Percentiles rank a stretch among this genome's conserved stretches.
Evolutionary conservation across 2,888 invertebrate genomes (phyloP).

Genomic region (Eurytoma adleriae): DNA sequence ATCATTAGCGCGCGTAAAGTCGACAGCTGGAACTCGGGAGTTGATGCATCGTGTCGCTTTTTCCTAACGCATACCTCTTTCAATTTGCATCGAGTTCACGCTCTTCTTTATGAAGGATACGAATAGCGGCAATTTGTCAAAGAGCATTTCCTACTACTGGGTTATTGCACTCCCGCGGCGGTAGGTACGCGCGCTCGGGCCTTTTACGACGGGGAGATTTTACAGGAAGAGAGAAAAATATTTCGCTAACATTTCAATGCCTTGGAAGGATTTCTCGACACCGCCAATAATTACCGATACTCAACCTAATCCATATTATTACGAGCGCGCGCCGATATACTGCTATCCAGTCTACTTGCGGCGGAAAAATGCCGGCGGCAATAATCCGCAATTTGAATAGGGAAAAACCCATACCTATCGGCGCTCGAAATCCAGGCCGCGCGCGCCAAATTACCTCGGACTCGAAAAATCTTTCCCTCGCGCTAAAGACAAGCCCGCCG

Average conservation of each 20-base stretch:
- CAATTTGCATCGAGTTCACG: slow-evolving; percentile 43
- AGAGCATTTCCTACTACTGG: slow-evolving; percentile 7
- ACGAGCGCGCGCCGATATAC: too few species aligned
- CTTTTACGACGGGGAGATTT: neutral
- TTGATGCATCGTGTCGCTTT: slow-evolving; percentile 23
- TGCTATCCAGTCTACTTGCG: neutral
- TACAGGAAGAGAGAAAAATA: neutral
- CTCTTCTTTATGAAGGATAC: neutral
- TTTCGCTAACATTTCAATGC: too few species aligned
- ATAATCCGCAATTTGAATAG: neutral
- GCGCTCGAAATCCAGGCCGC: slow-evolving; percentile 7
- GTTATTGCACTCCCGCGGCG: neutral
- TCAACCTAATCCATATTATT: too few species aligned
- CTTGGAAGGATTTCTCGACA: too few species aligned
- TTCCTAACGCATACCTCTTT: slow-evolving; percentile 26
- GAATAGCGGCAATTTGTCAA: slow-evolving; percentile 29
- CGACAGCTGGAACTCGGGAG: slow-evolving; percentile 40
- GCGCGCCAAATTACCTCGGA: too few species aligned
- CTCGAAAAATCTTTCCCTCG: neutral
- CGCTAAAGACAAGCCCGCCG: neutral
- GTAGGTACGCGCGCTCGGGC: neutral
- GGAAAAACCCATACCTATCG: neutral
- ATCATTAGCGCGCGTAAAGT: slow-evolving; percentile 22
- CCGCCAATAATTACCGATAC: too few species aligned
- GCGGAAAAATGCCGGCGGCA: neutral